A percentile compares a stretch with the other conserved stretches of the same genome.
These are phyloP conservation scores for Galeopsomyia nigrocyanea DNA, from an alignment of 2,888 invertebrate genomes.

Conservation along the genomic window DNA sequence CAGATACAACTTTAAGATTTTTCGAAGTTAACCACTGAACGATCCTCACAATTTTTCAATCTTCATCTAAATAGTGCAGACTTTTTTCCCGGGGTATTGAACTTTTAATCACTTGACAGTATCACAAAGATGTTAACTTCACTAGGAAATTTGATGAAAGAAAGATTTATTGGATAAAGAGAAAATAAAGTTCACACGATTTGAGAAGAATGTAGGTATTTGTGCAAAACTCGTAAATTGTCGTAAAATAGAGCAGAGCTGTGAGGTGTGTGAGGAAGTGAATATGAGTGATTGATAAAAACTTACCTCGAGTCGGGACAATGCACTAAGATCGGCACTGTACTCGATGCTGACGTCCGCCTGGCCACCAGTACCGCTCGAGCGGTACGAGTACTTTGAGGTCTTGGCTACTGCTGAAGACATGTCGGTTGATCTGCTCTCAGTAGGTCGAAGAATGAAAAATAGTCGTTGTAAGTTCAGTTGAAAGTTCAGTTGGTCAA, in stretches of 20 bases:
- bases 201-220: too few species aligned
- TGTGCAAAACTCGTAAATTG: neutral
- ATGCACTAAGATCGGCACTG: slow-evolving; percentile 92
- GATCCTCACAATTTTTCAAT: neutral
- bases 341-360: slow-evolving; percentile 97
- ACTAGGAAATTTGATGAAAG: neutral
- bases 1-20: too few species aligned
- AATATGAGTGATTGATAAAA: neutral
- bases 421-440: slow-evolving; percentile 49
- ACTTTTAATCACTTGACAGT: neutral
- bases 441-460: neutral
- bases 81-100: neutral
- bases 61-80: too few species aligned
- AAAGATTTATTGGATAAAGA: too few species aligned
- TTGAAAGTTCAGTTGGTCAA: neutral
- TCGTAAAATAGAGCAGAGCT: neutral
- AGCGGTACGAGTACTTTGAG: slow-evolving; percentile 93
- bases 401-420: slow-evolving; percentile 85
- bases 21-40: neutral
- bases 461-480: neutral
- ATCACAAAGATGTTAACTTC: neutral
- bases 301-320: slow-evolving; percentile 95
- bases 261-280: neutral
- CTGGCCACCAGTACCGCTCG: slow-evolving; percentile 80
- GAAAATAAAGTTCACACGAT: too few species aligned